These are phyloP conservation scores for Pomacea maculata DNA, from an alignment of 1,140 invertebrate genomes.

Conservation along the genomic window DNA sequence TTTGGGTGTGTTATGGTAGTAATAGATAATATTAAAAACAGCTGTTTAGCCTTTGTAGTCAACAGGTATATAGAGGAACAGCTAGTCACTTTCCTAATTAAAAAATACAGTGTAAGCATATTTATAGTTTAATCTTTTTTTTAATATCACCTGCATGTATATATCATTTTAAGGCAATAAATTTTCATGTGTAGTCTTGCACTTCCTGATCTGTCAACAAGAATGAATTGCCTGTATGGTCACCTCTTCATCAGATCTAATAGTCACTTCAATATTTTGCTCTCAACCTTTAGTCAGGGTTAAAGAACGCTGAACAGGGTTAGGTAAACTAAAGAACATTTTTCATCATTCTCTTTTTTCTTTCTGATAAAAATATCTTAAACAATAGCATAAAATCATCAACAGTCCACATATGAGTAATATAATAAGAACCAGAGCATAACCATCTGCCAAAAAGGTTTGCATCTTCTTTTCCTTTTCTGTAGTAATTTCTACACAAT, in stretches of 20 bases:
- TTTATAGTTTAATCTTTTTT: too few species aligned
- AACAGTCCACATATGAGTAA: not conserved
- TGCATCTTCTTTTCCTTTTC: not conserved
- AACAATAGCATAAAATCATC: not conserved
- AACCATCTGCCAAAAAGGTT: not conserved
- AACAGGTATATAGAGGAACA: too few species aligned
- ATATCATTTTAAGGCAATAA: too few species aligned
- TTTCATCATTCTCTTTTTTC: not conserved
- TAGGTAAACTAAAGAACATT: not conserved
- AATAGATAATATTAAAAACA: too few species aligned
- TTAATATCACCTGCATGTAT: too few species aligned
- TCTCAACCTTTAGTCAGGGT: not conserved
- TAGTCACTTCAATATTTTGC: too few species aligned
- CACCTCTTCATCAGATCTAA: not conserved
- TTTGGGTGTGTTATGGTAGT: too few species aligned
- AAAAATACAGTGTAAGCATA: too few species aligned
- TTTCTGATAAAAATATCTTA: not conserved
- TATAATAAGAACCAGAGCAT: not conserved
- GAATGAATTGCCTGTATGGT: not conserved
- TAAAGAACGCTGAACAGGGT: not conserved
- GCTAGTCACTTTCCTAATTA: too few species aligned
- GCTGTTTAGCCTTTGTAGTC: too few species aligned
- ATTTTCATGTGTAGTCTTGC: too few species aligned
- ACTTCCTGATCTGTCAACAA: too few species aligned
- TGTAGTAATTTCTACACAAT: slow-evolving; percentile 21